Evolutionary conservation across 1,140 invertebrate genomes (phyloP).

Genomic region (Lepidurus arcticus): DNA sequence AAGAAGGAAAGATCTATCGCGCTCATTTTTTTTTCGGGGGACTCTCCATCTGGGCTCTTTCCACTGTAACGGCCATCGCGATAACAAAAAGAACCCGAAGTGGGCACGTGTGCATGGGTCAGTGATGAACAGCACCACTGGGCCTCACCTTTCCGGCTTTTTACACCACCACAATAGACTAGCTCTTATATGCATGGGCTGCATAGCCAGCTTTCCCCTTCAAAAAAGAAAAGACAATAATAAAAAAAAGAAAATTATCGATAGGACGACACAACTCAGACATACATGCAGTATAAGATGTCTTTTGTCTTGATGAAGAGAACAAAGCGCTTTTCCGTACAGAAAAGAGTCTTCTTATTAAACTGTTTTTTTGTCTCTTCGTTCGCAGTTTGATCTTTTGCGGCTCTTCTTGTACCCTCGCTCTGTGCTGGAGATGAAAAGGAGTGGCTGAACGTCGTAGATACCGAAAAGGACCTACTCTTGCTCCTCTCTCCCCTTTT

Average conservation of each 20-base stretch:
- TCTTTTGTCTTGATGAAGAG: background rate
- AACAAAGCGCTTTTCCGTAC: background rate
- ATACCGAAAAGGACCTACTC: background rate
- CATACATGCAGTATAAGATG: background rate
- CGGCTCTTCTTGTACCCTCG: background rate
- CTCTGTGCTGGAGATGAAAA: background rate
- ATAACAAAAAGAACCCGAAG: conserved; percentile 13
- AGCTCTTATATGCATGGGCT: background rate
- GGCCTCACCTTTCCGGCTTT: conserved; percentile 4
- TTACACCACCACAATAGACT: background rate
- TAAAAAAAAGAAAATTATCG: background rate
- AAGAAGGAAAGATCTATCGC: conserved; percentile 15
- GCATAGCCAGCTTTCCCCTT: background rate
- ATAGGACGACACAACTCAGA: conserved; percentile 1
- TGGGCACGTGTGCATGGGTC: conserved; percentile 16
- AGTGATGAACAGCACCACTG: conserved; percentile 9
- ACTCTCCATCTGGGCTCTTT: background rate
- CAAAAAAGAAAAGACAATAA: background rate
- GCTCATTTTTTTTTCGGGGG: background rate
- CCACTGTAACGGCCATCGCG: background rate
- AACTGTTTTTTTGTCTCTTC: background rate
- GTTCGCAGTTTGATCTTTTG: background rate
- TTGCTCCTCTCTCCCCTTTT: background rate
- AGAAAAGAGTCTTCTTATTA: background rate
- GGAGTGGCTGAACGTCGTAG: background rate